These are phyloP conservation scores for Platygyra sinensis DNA, from an alignment of 64 coral and sea anemone species.

Conservation along the genomic window DNA sequence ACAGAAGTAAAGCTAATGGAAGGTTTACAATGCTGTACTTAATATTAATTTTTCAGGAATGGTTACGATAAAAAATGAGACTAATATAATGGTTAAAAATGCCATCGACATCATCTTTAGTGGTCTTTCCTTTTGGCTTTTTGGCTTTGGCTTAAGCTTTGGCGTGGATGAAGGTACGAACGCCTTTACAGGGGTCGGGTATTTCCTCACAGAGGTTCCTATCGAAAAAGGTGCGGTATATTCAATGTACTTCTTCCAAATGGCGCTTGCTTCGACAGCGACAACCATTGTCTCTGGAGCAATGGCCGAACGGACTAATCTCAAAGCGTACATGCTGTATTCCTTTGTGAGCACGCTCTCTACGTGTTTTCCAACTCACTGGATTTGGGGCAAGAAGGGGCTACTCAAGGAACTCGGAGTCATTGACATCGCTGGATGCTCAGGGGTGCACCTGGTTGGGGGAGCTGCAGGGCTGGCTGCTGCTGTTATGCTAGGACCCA, in stretches of 20 bases:
- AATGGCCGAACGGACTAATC: slow-evolving; percentile 71
- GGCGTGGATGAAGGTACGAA: slow-evolving; percentile 62
- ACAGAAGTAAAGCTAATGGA: no score
- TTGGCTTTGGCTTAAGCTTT: slow-evolving; percentile 69
- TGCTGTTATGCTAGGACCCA: slow-evolving; percentile 63
- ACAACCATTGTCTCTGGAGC: slow-evolving; percentile 72
- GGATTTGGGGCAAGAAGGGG: slow-evolving; percentile 69
- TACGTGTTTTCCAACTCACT: slow-evolving; percentile 70
- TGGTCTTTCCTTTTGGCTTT: slow-evolving; percentile 65
- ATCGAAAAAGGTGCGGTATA: slow-evolving; percentile 45
- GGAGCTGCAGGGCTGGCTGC: slow-evolving; percentile 70
- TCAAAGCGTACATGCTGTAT: slow-evolving; percentile 69
- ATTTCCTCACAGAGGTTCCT: slow-evolving; percentile 66
- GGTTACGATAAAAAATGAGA: slow-evolving; percentile 75
- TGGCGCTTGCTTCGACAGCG: slow-evolving; percentile 70
- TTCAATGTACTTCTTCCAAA: slow-evolving; percentile 77
- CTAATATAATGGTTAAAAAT: slow-evolving; percentile 73
- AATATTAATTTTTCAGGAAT: slow-evolving; percentile 16
- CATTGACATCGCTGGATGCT: slow-evolving; percentile 61
- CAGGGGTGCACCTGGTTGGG: slow-evolving; percentile 69
- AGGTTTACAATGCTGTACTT: neutral
- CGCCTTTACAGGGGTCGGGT: slow-evolving; percentile 59
- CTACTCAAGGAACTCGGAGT: slow-evolving; percentile 67
- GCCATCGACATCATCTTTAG: slow-evolving; percentile 79
- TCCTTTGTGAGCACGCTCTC: slow-evolving; percentile 72